These are phyloP conservation scores for Druon quercuslanigerum DNA, from an alignment of 1,140 invertebrate genomes.

Conservation along the genomic window DNA sequence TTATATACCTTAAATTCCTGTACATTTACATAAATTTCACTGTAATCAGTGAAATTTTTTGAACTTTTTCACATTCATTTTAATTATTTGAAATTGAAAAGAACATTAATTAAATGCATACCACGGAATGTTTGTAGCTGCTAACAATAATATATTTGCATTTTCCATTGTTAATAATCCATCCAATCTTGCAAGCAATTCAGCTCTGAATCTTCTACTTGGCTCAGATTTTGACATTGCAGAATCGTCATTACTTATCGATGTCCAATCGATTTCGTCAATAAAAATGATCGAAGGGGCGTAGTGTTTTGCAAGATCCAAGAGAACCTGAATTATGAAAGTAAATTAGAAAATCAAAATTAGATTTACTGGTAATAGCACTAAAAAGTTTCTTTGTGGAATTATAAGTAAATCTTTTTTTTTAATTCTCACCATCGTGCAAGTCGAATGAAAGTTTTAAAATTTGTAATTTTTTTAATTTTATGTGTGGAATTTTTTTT, in stretches of 20 bases:
- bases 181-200: conserved; percentile 94
- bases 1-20: too few species aligned
- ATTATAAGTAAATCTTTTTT: too few species aligned
- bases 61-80: too few species aligned
- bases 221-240: conserved; percentile 91
- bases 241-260: conserved; percentile 80
- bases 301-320: conserved; percentile 92
- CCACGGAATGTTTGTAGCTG: conserved; percentile 95
- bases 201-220: conserved; percentile 92
- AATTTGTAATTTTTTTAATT: too few species aligned
- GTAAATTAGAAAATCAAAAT: not conserved
- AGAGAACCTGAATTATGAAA: conserved; percentile 80
- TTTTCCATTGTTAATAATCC: conserved; percentile 80
- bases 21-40: too few species aligned
- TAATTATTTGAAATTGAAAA: too few species aligned
- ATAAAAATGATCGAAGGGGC: conserved; percentile 97
- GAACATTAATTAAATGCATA: conserved; percentile 58
- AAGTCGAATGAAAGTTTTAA: too few species aligned
- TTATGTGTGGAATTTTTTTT: too few species aligned
- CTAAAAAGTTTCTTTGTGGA: too few species aligned
- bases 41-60: too few species aligned
- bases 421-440: too few species aligned
- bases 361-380: too few species aligned
- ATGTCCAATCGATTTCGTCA: conserved; percentile 95
- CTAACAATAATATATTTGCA: conserved; percentile 85